Percentiles rank a stretch among this genome's conserved stretches.
Evolutionary conservation across 2,888 invertebrate genomes (phyloP).

Genomic region (Hartigia nigra): DNA sequence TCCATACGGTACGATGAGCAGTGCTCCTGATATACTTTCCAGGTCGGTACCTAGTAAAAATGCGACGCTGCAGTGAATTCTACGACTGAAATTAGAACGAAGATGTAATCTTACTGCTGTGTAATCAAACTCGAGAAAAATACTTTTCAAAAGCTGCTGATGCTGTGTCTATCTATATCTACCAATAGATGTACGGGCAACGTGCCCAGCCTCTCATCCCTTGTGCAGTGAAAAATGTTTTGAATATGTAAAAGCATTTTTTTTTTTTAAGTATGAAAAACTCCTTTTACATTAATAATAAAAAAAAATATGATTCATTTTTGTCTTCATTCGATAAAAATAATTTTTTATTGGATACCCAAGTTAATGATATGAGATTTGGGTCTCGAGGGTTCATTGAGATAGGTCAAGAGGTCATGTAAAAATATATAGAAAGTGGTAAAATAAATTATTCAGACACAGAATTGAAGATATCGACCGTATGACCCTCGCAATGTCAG

Average conservation of each 20-base stretch:
- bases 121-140: slow-evolving; percentile 32
- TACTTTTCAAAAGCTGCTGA: slow-evolving; percentile 24
- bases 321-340: too few species aligned
- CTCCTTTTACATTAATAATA: too few species aligned
- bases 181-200: too few species aligned
- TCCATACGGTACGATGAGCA: background rate
- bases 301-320: too few species aligned
- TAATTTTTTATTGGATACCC: too few species aligned
- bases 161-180: background rate
- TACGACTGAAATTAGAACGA: slow-evolving; percentile 35
- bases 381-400: too few species aligned
- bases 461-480: background rate
- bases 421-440: background rate
- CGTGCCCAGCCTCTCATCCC: too few species aligned
- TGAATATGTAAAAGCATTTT: too few species aligned
- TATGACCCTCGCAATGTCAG: background rate
- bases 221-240: too few species aligned
- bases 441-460: background rate
- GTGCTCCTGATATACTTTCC: background rate
- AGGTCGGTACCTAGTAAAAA: background rate
- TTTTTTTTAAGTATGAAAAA: too few species aligned
- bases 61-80: slow-evolving; percentile 13
- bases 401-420: background rate
- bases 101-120: slow-evolving; percentile 20
- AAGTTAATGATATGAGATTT: too few species aligned